Evolutionary conservation across 2,113 vertebrate species (phyloP).

Genomic region (Uropsilus gracilis): DNA sequence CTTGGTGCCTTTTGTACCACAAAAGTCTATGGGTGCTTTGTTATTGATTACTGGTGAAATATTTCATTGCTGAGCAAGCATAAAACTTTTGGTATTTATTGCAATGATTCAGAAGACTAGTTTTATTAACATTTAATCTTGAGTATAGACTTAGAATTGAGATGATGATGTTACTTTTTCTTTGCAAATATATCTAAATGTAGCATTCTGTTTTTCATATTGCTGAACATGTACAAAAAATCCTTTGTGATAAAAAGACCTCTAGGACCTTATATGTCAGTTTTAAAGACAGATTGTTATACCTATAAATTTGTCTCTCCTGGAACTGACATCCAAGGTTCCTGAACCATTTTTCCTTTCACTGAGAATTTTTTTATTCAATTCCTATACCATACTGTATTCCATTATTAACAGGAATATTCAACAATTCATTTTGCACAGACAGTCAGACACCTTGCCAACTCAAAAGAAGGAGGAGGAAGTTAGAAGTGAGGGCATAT

Average conservation of each 20-base stretch:
- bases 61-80: background rate
- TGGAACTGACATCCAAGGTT: conserved; percentile 81
- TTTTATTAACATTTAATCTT: conserved; percentile 47
- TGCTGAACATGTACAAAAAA: conserved; percentile 79
- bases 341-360: conserved; percentile 64
- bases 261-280: conserved; percentile 81
- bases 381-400: conserved; percentile 63
- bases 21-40: background rate
- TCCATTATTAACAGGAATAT: conserved; percentile 77
- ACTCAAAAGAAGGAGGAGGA: conserved; percentile 50
- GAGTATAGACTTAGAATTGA: background rate
- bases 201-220: background rate
- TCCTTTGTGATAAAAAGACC: conserved; percentile 77
- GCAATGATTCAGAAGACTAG: background rate
- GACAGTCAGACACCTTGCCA: conserved; percentile 71
- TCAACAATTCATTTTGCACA: conserved; percentile 75
- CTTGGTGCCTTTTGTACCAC: background rate
- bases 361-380: conserved; percentile 68
- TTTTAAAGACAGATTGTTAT: conserved; percentile 83
- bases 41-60: background rate
- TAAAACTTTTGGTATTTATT: conserved; percentile 33
- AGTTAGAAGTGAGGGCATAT: background rate
- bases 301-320: conserved; percentile 82
- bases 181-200: conserved; percentile 43
- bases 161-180: background rate